Evolutionary conservation across 2,113 vertebrate species (phyloP).

Genomic region (Callaeas wilsoni): DNA sequence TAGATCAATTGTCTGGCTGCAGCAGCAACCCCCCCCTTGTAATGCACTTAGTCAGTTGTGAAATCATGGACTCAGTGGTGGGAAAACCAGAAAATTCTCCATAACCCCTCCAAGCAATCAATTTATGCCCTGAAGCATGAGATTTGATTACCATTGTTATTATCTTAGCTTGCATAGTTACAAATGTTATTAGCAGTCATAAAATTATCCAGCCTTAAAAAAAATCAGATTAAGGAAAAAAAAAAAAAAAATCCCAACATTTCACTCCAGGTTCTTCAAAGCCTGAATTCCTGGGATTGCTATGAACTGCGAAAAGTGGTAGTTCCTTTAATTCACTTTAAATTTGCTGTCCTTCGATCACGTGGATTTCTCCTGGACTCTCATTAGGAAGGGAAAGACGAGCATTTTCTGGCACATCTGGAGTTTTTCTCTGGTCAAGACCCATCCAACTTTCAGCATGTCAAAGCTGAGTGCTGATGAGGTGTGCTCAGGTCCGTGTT

Average conservation of each 20-base stretch:
- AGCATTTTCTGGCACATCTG: neutral
- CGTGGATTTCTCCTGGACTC: neutral
- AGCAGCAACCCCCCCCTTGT: neutral
- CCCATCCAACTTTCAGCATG: neutral
- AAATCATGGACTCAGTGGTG: conserved; percentile 21
- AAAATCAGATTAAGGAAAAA: neutral
- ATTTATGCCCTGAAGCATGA: conserved; percentile 54
- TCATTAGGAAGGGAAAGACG: neutral
- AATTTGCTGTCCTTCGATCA: conserved; percentile 16
- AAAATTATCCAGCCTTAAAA: conserved; percentile 38
- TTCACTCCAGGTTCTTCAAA: neutral
- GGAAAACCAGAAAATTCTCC: conserved; percentile 19
- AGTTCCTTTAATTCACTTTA: neutral
- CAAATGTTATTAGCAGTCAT: conserved; percentile 45
- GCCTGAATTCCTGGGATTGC: neutral
- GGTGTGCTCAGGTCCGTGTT: neutral
- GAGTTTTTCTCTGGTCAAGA: neutral
- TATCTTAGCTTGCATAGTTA: conserved; percentile 36
- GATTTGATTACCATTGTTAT: conserved; percentile 51
- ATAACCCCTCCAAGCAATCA: conserved; percentile 38
- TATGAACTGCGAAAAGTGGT: neutral
- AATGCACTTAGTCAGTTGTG: conserved; percentile 29
- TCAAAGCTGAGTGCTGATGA: neutral
- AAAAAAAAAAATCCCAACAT: neutral
- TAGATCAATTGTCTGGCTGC: conserved; percentile 9